Conservation (phyloP, 2,113 vertebrate genomes). For the Tyrannus savana region DNA sequence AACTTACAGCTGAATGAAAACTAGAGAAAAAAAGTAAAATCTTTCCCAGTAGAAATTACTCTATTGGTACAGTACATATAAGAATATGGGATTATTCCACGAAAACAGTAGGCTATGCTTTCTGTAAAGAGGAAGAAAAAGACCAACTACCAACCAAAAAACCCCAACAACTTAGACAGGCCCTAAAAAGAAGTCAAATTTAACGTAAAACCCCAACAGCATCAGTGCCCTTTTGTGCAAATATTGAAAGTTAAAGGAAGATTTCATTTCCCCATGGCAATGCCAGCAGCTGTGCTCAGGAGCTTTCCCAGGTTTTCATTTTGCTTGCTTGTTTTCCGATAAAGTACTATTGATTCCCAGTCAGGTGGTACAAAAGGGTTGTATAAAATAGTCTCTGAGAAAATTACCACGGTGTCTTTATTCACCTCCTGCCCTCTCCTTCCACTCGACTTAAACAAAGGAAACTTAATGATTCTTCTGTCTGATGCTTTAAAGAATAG, state of each 20-base stretch:
- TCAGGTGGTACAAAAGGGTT: conserved; percentile 2
- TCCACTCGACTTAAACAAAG: background rate
- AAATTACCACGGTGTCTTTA: background rate
- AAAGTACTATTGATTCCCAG: conserved; percentile 11
- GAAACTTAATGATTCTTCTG: background rate
- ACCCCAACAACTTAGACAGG: background rate
- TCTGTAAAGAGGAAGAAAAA: background rate
- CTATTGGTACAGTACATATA: background rate
- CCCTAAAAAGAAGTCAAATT: background rate
- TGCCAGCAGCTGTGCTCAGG: background rate
- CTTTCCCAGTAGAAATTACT: background rate
- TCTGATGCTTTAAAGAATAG: background rate
- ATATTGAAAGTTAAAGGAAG: background rate
- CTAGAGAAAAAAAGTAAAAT: background rate
- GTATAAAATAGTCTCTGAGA: background rate
- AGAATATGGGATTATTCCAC: background rate
- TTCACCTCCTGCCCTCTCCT: background rate
- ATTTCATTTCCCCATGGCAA: background rate
- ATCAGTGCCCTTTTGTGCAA: background rate
- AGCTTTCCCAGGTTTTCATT: background rate
- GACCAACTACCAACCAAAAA: background rate
- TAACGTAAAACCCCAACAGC: background rate
- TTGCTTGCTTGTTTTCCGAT: conserved; percentile 44
- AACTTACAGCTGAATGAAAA: background rate
- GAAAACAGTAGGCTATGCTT: background rate